These are phyloP conservation scores for Poecilus cupreus DNA, from an alignment of 2,888 invertebrate species.

Conservation along the genomic window DNA sequence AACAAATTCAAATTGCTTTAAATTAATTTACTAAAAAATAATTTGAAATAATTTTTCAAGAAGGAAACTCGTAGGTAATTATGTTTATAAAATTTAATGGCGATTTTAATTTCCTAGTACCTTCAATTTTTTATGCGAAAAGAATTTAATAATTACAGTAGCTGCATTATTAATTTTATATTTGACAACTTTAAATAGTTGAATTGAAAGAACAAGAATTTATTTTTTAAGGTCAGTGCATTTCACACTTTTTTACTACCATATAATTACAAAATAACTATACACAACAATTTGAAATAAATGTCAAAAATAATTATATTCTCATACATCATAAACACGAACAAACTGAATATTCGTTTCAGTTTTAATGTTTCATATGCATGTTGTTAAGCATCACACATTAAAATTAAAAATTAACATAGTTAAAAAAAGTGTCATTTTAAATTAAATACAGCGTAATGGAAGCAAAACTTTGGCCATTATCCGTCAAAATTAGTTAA, in stretches of 20 bases:
- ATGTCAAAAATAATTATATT: conserved; percentile 31
- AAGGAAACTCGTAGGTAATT: too few relatives aligned
- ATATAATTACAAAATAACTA: conserved; percentile 14
- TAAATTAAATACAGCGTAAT: conserved; percentile 26
- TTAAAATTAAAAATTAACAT: conserved; percentile 41
- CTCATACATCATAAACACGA: conserved; percentile 10
- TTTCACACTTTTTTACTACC: background rate
- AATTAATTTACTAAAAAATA: too few relatives aligned
- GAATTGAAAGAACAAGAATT: background rate
- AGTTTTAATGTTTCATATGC: background rate
- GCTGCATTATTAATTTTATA: too few relatives aligned
- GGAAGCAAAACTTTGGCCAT: conserved; percentile 37
- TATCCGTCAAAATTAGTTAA: conserved; percentile 48
- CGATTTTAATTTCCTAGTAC: too few relatives aligned
- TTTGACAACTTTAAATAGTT: too few relatives aligned
- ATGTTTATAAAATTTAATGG: too few relatives aligned
- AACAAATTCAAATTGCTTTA: too few relatives aligned
- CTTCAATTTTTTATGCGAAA: too few relatives aligned
- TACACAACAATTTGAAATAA: background rate
- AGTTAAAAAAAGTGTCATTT: conserved; percentile 14
- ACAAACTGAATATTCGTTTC: background rate
- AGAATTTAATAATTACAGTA: too few relatives aligned
- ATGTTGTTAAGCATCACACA: background rate
- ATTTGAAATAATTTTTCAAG: too few relatives aligned
- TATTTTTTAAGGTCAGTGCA: background rate